Base-by-base conservation (phyloP, 2,797 vertebrate species). In the Ibycter americanus region DNA sequence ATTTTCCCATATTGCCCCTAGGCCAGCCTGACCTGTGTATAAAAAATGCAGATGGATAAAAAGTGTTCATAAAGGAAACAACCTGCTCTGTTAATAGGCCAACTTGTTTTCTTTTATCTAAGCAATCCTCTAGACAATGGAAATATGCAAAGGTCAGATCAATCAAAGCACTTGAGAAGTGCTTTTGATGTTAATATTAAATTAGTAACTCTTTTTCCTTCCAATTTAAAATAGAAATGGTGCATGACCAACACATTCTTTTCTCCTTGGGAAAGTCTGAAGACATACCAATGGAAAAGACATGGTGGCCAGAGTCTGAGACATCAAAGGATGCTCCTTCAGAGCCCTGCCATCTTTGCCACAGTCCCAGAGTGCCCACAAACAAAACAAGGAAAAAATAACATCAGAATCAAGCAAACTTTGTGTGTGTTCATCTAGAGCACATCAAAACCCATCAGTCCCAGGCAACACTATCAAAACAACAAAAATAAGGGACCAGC, bases 211-310 rank as follows among this genome's bases (percentile, higher is more conserved):
- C 14, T 42, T 86, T 91, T 79, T 63, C 46, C 16, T 67, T 71
- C 20, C 15, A 46, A n/a, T 80, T 94, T 79, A 83, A 89, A 94
- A 92, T 49, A 92, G 87, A 87, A 96, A 22, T 12, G 8, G 63
- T 61, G 23, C 71, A 85, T 61, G 63, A 83, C 52, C 63, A 89
- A 17, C 12, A 49, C n/a, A 84, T 93, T 90, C 49, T 93, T 92
- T 87, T 58, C 56, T 86, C 74, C 81, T 91, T 87, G 81, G 71
- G 83, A 87, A 96, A 89, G 42, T 90, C 83, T 93, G 71, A 93
- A 71, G 47, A 26, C 61, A 72, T 81, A 83, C 46, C 56, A 91
- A 17, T 8, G 27, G 56, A 77, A 74, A 7, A 85, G 36, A 90
- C 46, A 26, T 9, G 16, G 56, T 40, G 26, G 29, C 52, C 67